phyloP scores from a whole-genome alignment of 1,140 invertebrate species.

The Phenacoccus solenopsis region DNA sequence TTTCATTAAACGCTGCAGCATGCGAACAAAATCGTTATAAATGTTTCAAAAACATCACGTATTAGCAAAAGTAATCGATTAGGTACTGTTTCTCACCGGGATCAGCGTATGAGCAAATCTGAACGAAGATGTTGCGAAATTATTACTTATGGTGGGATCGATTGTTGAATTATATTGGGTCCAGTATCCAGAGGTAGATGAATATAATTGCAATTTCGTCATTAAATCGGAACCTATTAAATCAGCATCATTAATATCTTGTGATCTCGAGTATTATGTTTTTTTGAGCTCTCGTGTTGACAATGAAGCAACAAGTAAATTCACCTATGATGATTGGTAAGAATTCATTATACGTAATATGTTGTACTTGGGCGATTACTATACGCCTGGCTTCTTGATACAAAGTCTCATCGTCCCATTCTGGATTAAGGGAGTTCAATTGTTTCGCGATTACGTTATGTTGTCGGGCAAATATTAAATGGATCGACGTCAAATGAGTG shows the following conservation, averaged over 20 bases:
- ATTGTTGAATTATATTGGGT: constrained; percentile 53
- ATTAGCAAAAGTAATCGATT: background rate
- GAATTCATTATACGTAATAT: constrained; percentile 81
- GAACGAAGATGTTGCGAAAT: constrained; percentile 81
- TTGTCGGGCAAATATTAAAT: constrained; percentile 62
- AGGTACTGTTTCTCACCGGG: constrained; percentile 36
- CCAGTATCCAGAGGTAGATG: constrained; percentile 44
- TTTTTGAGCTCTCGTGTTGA: background rate
- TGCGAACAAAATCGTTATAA: background rate
- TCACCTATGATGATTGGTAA: constrained; percentile 64
- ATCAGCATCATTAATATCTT: background rate
- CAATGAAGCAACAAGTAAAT: too few species aligned
- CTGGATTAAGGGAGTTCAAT: constrained; percentile 53
- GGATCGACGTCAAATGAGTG: constrained; percentile 68
- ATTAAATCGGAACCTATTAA: constrained; percentile 42
- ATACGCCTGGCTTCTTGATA: constrained; percentile 71
- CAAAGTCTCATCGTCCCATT: constrained; percentile 68
- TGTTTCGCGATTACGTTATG: constrained; percentile 63
- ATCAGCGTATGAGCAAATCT: constrained; percentile 82
- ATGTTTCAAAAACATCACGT: background rate
- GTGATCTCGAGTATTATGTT: background rate
- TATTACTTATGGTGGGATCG: constrained; percentile 75
- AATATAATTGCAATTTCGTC: constrained; percentile 43
- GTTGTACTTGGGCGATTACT: constrained; percentile 68
- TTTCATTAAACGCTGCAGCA: constrained; percentile 46